A percentile compares a stretch with the other conserved stretches of the same genome.
Evolutionary conservation across 2,113 vertebrate genomes (phyloP).

Genomic region (Tympanuchus pallidicinctus): DNA sequence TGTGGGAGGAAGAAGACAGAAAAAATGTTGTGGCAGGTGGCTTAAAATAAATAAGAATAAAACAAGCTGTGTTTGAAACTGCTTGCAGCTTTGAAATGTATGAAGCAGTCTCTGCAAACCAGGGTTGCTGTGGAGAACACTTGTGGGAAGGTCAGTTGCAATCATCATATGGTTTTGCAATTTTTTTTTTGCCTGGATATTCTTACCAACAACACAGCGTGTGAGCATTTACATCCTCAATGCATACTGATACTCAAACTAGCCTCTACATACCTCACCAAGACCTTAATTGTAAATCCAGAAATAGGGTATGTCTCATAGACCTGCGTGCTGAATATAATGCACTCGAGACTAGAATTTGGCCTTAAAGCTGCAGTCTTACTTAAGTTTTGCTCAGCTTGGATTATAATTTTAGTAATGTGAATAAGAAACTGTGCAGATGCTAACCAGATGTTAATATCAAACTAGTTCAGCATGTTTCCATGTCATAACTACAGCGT

Average conservation of each 20-base stretch:
- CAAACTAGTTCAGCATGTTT: conserved; percentile 73
- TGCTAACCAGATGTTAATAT: conserved; percentile 76
- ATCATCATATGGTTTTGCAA: not conserved
- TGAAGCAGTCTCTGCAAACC: not conserved
- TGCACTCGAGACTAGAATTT: conserved; percentile 54
- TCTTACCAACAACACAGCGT: not conserved
- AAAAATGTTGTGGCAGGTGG: conserved; percentile 64
- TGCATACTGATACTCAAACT: conserved; percentile 26
- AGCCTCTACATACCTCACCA: not conserved
- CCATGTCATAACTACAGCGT: conserved; percentile 74
- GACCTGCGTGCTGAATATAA: conserved; percentile 22
- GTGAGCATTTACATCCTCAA: conserved; percentile 44
- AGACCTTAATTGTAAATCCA: conserved; percentile 53
- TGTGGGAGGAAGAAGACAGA: conserved; percentile 53
- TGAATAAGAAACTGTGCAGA: conserved; percentile 69
- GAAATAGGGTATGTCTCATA: not conserved
- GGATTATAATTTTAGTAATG: conserved; percentile 53
- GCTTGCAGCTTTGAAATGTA: not conserved
- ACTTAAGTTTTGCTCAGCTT: conserved; percentile 46
- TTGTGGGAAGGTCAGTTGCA: not conserved
- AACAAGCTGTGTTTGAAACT: conserved; percentile 10
- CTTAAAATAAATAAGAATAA: conserved; percentile 63
- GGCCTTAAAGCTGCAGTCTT: conserved; percentile 40
- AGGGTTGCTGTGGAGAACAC: not conserved
- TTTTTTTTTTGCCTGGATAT: not conserved